A percentile compares a stretch with the other conserved stretches of the same genome.
phyloP scores from a whole-genome alignment of 2,113 vertebrate genomes.

The Anolis carolinensis region DNA sequence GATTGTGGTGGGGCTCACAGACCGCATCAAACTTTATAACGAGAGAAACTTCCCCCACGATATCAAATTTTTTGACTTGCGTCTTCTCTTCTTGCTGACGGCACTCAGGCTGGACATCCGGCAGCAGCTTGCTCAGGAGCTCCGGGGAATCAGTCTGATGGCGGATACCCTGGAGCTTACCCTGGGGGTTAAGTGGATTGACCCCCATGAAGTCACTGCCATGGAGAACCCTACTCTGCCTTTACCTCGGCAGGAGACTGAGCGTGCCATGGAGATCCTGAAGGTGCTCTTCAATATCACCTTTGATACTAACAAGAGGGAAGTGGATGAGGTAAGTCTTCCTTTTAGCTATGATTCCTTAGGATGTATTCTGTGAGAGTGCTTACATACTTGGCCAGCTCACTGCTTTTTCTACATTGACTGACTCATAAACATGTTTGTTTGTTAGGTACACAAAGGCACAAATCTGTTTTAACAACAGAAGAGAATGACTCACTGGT shows the following conservation, averaged over 20 bases:
- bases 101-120: slow-evolving; percentile 85
- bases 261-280: slow-evolving; percentile 91
- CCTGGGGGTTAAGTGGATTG: slow-evolving; percentile 79
- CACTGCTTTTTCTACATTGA: background rate
- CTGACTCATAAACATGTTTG: background rate
- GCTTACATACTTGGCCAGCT: background rate
- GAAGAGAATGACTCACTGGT: background rate
- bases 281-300: slow-evolving; percentile 97
- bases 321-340: slow-evolving; percentile 86
- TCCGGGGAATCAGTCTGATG: slow-evolving; percentile 82
- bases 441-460: background rate
- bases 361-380: background rate
- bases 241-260: slow-evolving; percentile 83
- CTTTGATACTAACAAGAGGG: slow-evolving; percentile 81
- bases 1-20: slow-evolving; percentile 80
- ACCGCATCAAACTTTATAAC: slow-evolving; percentile 81
- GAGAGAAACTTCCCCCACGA: slow-evolving; percentile 82
- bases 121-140: slow-evolving; percentile 84
- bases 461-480: background rate
- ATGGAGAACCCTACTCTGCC: slow-evolving; percentile 58
- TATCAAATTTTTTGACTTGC: slow-evolving; percentile 89
- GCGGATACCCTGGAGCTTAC: slow-evolving; percentile 83
- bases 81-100: slow-evolving; percentile 89
- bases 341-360: background rate
- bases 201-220: slow-evolving; percentile 74